Evolutionary conservation across 2,888 invertebrate genomes (phyloP), one percentile per base, ranked within the genome.

Genomic region (Hipparchia semele): DNA sequence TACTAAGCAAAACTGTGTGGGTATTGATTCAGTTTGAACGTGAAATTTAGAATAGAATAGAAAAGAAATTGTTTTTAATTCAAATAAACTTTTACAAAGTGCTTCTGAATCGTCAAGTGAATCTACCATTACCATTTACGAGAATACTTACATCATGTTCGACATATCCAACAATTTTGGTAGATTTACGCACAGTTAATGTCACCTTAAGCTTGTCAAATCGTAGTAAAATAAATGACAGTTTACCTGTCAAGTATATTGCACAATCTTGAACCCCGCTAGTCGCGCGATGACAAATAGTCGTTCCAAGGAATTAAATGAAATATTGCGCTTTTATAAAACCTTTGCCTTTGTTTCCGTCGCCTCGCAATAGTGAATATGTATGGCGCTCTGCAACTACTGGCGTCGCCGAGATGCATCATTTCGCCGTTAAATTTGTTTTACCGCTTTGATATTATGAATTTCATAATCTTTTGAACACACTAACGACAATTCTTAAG

Each of bases 271-370:
- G 73, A 33, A 61, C 73, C 70, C 61, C 54, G 67, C 53, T 56
- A 53, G 12, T 72, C 69, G 68, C 54, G 59, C 76, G 65, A 74
- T 78, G 78, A 80, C 78, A 77, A 79, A 79, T 77, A 73, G 77
- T 66, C 77, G 65, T 73, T 77, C 70, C 75, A 74, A 79, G 73
- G 77, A 77, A 79, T 80, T 80, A 79, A 79, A 79, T 80, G 79
- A 80, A 78, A 80, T 76, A 80, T 79, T 76, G 76, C 73, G 76
- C 78, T 77, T 77, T 77, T 77, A 78, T 78, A 79, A 80, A 80
- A 78, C 74, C 76, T 73, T 73, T 64, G 79, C 74, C 74, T 77
- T 77, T 77, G 78, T 79, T 78, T 78, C 75, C 33, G 73, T 53
- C 71, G 72, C 74, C 74, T 46, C 45, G 10, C 5, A 13, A 2